A percentile compares a stretch with the other conserved stretches of the same genome.
Conservation (phyloP, 2,888 invertebrate species). For the Drosophila niveifrons region DNA sequence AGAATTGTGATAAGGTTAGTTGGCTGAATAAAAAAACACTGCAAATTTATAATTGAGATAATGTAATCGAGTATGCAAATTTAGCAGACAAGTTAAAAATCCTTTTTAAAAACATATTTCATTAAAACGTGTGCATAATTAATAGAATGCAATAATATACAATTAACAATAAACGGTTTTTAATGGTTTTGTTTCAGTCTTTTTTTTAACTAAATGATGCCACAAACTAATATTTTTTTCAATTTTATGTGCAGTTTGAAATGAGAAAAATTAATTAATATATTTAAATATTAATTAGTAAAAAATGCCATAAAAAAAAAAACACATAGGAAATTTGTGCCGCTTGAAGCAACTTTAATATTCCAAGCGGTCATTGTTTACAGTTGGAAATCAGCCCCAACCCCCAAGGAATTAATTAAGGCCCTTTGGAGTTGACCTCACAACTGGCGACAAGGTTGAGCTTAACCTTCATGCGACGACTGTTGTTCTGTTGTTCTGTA, state of each 20-base stretch:
- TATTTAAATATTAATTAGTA: conserved; percentile 2
- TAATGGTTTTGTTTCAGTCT: background rate
- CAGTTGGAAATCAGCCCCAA: conserved; percentile 31
- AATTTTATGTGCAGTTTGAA: background rate
- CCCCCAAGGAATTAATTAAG: conserved; percentile 66
- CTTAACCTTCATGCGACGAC: conserved; percentile 60
- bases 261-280: conserved; percentile 7
- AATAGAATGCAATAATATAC: background rate
- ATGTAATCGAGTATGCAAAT: background rate
- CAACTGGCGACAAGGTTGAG: conserved; percentile 32
- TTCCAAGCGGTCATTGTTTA: conserved; percentile 34
- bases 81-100: background rate
- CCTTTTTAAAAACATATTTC: background rate
- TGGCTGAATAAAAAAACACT: background rate
- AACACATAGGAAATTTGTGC: background rate
- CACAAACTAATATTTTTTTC: background rate
- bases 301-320: background rate
- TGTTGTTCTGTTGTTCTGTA: conserved; percentile 42
- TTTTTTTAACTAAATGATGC: background rate
- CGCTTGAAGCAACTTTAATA: conserved; percentile 17
- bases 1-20: background rate
- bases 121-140: background rate
- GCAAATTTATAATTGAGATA: background rate
- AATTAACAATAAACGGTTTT: background rate
- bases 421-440: conserved; percentile 45